Conservation (phyloP, 2,113 vertebrate genomes). For the Paratilapia polleni region DNA sequence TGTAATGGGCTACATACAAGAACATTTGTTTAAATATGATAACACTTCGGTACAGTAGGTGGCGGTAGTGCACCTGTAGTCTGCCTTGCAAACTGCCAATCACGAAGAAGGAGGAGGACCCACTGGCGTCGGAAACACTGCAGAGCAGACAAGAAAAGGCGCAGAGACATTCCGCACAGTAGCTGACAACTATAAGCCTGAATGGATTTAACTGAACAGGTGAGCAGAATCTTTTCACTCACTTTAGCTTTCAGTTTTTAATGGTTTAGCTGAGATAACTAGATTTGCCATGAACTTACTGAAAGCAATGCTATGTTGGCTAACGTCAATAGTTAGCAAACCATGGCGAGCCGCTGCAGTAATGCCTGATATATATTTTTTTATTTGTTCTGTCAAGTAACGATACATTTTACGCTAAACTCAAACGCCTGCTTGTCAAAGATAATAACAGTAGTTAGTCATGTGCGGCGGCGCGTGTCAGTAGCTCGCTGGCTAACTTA, state of each 20-base stretch:
- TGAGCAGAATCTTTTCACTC: slow-evolving; percentile 4
- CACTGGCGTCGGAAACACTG: background rate
- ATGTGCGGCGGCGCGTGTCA: background rate
- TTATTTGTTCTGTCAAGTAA: background rate
- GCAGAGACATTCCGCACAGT: background rate
- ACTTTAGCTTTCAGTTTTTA: background rate
- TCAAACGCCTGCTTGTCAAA: background rate
- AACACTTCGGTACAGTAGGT: background rate
- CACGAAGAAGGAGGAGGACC: background rate
- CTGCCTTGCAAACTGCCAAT: background rate
- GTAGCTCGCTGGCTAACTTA: background rate
- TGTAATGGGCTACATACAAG: background rate
- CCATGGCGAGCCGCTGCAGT: background rate
- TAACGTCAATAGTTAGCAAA: background rate
- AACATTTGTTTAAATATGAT: background rate
- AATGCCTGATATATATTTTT: background rate
- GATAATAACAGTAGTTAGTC: background rate
- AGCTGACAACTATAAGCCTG: background rate
- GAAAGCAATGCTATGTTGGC: background rate
- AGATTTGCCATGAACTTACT: too few species aligned
- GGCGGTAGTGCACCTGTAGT: background rate
- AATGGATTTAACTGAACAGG: slow-evolving; percentile 80
- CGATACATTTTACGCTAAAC: background rate
- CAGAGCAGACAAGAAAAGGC: background rate
- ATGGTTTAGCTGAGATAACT: background rate